phyloP scores from a whole-genome alignment of 2,113 vertebrate genomes.

The Sula dactylatra region DNA sequence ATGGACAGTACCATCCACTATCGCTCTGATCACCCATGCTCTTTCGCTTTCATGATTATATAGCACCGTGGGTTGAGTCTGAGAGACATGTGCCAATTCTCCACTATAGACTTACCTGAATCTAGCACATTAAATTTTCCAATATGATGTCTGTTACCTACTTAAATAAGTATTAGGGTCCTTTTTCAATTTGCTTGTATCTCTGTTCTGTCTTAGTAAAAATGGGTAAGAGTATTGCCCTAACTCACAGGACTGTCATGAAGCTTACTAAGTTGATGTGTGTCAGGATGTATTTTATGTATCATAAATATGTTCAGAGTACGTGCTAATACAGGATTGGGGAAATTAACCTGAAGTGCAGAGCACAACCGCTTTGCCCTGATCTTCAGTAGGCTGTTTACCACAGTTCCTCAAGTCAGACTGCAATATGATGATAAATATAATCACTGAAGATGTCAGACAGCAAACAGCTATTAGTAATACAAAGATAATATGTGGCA shows the following conservation, averaged over 20 bases:
- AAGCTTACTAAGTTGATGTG: neutral
- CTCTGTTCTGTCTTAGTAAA: neutral
- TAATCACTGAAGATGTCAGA: constrained; percentile 11
- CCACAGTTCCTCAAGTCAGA: neutral
- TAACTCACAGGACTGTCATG: neutral
- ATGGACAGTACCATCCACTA: neutral
- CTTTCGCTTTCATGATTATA: neutral
- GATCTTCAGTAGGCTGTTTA: neutral
- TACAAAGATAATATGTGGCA: neutral
- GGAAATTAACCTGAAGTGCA: neutral
- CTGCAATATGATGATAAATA: constrained; percentile 38
- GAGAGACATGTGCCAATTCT: neutral
- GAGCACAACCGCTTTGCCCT: neutral
- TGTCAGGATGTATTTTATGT: neutral
- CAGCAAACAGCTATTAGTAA: neutral
- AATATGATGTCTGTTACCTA: neutral
- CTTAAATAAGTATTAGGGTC: neutral
- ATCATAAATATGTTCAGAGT: neutral
- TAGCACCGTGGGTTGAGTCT: neutral
- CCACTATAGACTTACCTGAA: neutral
- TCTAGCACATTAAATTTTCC: neutral
- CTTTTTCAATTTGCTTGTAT: neutral
- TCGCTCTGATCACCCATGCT: neutral
- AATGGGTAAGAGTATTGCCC: neutral
- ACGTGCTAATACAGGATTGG: neutral